phyloP scores from a whole-genome alignment of 2,797 vertebrate genomes.

The Enteromius radiatus region DNA sequence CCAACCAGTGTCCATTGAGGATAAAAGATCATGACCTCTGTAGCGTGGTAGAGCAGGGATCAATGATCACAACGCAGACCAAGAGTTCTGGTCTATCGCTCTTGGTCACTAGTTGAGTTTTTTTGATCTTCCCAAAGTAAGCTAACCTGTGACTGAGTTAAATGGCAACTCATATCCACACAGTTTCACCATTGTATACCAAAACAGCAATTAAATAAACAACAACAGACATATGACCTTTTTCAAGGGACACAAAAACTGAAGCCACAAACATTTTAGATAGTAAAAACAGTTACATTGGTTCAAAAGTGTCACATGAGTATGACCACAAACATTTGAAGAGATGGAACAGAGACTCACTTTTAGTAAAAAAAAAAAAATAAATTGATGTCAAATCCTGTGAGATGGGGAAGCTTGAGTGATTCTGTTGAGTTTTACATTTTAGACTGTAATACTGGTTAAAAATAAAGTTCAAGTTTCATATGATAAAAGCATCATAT shows the following conservation, averaged over 20 bases:
- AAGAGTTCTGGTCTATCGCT: conserved; percentile 12
- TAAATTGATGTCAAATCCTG: conserved; percentile 14
- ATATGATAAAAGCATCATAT: neutral
- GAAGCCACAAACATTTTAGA: conserved; percentile 32
- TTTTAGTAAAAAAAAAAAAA: neutral
- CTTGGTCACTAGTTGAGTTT: conserved; percentile 21
- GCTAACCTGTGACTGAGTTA: conserved; percentile 13
- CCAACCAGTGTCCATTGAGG: conserved; percentile 57
- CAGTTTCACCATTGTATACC: conserved; percentile 25
- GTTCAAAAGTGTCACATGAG: neutral
- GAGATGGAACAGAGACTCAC: neutral
- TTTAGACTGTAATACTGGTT: neutral
- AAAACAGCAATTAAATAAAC: conserved; percentile 18
- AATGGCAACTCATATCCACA: conserved; percentile 40
- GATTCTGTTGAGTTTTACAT: conserved; percentile 54
- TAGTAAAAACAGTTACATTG: conserved; percentile 16
- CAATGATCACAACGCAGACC: neutral
- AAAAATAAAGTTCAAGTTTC: neutral
- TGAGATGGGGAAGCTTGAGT: conserved; percentile 51
- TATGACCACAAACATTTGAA: conserved; percentile 22
- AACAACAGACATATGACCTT: conserved; percentile 39
- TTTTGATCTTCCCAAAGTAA: conserved; percentile 35
- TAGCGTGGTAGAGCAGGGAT: conserved; percentile 19
- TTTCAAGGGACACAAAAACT: conserved; percentile 39
- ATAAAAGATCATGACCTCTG: conserved; percentile 53